Evolutionary conservation across 1,140 invertebrate species (phyloP).

Genomic region (Heliconius nattereri): DNA sequence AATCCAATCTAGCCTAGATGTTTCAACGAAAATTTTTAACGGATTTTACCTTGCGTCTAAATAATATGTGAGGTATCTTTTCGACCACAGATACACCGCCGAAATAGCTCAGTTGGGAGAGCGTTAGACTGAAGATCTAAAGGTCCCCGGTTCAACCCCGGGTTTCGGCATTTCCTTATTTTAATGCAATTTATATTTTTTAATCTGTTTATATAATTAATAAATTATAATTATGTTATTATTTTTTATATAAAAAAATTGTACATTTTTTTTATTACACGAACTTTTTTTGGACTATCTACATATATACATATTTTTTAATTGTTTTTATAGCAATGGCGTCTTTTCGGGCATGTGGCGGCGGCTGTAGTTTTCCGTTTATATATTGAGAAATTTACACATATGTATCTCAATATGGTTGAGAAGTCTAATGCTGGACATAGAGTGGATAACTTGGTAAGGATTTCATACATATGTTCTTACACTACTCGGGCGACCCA

Average conservation of each 20-base stretch:
- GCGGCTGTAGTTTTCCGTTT: slow-evolving; percentile 89
- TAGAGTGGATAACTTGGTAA: slow-evolving; percentile 82
- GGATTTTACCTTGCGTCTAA: too few relatives aligned
- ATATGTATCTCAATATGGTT: slow-evolving; percentile 81
- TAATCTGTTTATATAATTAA: not conserved
- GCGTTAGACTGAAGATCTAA: slow-evolving; percentile 15
- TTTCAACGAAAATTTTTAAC: too few relatives aligned
- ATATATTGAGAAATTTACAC: slow-evolving; percentile 83
- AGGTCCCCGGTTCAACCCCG: slow-evolving; percentile 5
- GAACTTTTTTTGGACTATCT: too few relatives aligned
- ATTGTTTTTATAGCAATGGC: slow-evolving; percentile 89
- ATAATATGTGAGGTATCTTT: not conserved
- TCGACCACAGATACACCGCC: not conserved
- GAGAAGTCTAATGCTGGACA: slow-evolving; percentile 82
- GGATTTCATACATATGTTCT: slow-evolving; percentile 22
- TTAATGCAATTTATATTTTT: not conserved
- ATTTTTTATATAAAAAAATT: too few relatives aligned
- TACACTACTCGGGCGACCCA: too few relatives aligned
- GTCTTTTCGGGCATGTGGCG: slow-evolving; percentile 94
- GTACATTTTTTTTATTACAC: too few relatives aligned
- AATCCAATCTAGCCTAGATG: too few relatives aligned
- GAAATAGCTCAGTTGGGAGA: slow-evolving; percentile 15
- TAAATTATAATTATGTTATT: not conserved
- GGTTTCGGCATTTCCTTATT: not conserved
- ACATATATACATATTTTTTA: too few relatives aligned